Percentiles rank a stretch among this genome's conserved stretches.
Evolutionary conservation across 2,888 invertebrate genomes (phyloP).

Genomic region (Catocala nupta): DNA sequence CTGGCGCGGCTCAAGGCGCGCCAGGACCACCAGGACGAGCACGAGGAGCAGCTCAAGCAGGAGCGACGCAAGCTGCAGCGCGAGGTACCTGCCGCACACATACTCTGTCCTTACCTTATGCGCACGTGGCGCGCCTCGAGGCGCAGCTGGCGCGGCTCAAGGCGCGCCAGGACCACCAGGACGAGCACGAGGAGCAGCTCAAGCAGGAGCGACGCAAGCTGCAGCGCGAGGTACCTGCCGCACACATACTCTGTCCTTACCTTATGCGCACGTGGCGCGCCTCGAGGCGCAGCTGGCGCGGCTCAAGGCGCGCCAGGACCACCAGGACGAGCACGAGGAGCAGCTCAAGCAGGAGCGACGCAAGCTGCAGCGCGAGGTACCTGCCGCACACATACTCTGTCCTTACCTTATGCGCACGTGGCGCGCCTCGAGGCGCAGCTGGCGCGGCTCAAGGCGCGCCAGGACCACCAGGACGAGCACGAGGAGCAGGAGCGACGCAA

Average conservation of each 20-base stretch:
- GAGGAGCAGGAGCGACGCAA: slow-evolving; percentile 98
- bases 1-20: slow-evolving; percentile 68
- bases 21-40: background rate
- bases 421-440: too few relatives aligned
- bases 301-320: slow-evolving; percentile 93
- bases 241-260: too few relatives aligned
- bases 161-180: slow-evolving; percentile 90
- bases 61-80: slow-evolving; percentile 89
- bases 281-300: slow-evolving; percentile 88
- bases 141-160: slow-evolving; percentile 89
- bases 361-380: slow-evolving; percentile 90
- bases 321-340: too few relatives aligned
- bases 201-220: slow-evolving; percentile 80
- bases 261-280: too few relatives aligned
- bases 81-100: too few relatives aligned
- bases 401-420: too few relatives aligned
- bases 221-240: too few relatives aligned
- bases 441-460: slow-evolving; percentile 92
- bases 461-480: slow-evolving; percentile 97
- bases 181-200: too few relatives aligned
- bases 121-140: too few relatives aligned
- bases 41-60: slow-evolving; percentile 90
- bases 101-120: too few relatives aligned
- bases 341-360: slow-evolving; percentile 97
- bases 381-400: too few relatives aligned